Percentiles rank a stretch among this genome's conserved stretches.
phyloP scores from a whole-genome alignment of 2,113 vertebrate genomes.

The Osmerus mordax region DNA sequence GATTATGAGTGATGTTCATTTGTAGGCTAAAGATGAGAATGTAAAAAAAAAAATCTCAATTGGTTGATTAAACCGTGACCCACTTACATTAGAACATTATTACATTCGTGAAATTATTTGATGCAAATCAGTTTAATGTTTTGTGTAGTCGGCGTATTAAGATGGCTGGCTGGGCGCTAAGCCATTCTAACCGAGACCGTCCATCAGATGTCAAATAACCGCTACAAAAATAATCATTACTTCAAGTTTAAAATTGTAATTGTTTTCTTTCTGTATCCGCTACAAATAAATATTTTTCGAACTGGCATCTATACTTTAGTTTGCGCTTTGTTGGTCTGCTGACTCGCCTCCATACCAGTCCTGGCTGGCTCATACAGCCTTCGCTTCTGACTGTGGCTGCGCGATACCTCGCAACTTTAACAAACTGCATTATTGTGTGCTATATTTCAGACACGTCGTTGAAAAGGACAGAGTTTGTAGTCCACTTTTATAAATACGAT shows the following conservation, averaged over 20 bases:
- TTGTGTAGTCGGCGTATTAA: conserved; percentile 7
- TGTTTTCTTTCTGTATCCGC: background rate
- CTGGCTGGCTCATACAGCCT: conserved; percentile 39
- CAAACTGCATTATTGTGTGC: background rate
- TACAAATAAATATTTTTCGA: background rate
- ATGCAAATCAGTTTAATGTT: background rate
- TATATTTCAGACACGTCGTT: too few species aligned
- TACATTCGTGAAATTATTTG: background rate
- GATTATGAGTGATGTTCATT: too few species aligned
- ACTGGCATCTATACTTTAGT: background rate
- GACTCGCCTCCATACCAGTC: conserved; percentile 24
- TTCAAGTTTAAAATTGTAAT: background rate
- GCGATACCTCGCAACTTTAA: background rate
- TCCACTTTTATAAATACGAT: background rate
- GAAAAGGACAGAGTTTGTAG: background rate
- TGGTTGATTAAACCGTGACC: background rate
- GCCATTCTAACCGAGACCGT: background rate
- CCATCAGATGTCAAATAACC: background rate
- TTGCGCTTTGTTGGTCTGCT: conserved; percentile 5
- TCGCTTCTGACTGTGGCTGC: conserved; percentile 6
- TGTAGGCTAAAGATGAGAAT: too few species aligned
- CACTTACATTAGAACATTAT: background rate
- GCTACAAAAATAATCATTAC: background rate
- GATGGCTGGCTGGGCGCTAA: conserved; percentile 26
- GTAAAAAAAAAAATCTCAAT: too few species aligned